These are phyloP conservation scores for Vimba vimba DNA, from an alignment of 2,113 vertebrate species.

Conservation along the genomic window DNA sequence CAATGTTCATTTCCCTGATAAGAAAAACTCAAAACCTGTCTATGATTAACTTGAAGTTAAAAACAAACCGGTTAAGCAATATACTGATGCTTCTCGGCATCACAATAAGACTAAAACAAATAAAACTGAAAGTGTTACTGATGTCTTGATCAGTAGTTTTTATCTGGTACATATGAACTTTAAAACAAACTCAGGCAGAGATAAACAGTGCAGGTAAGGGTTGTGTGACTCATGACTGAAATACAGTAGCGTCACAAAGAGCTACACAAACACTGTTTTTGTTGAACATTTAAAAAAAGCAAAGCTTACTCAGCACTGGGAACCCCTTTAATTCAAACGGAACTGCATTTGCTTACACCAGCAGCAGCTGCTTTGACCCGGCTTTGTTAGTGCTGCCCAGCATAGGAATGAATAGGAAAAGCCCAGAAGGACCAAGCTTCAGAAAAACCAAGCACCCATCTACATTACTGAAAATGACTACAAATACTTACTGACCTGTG, in stretches of 20 bases:
- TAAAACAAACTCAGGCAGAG: background rate
- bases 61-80: conserved; percentile 11
- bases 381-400: conserved; percentile 46
- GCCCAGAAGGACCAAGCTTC: background rate
- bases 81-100: background rate
- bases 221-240: background rate
- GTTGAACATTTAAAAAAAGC: conserved; percentile 74
- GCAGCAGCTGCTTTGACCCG: conserved; percentile 63
- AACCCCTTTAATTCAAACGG: conserved; percentile 72
- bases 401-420: conserved; percentile 47
- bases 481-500: conserved; percentile 80
- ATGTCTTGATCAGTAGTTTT: background rate
- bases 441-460: background rate
- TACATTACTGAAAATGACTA: background rate
- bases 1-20: conserved; percentile 53
- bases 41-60: conserved; percentile 32
- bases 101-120: conserved; percentile 13
- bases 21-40: conserved; percentile 31
- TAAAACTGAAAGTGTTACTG: background rate
- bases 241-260: conserved; percentile 66
- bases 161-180: background rate
- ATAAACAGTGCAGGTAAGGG: background rate
- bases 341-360: conserved; percentile 79
- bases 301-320: conserved; percentile 75
- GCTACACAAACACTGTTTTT: conserved; percentile 73